Conservation (phyloP, 1,140 invertebrate species). For the Drosophila kikkawai region DNA sequence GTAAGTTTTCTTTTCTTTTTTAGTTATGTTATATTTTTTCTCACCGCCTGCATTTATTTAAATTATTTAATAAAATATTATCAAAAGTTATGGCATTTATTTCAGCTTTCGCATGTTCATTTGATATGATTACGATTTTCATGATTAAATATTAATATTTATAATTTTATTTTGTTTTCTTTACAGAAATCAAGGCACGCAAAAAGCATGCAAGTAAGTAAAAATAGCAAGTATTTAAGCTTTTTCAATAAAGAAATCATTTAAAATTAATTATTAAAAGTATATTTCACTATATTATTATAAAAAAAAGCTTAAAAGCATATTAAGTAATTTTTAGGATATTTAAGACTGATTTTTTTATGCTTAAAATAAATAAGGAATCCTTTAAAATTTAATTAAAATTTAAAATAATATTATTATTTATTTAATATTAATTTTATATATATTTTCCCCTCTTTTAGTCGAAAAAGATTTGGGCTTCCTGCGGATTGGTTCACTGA, state of each 20-base stretch:
- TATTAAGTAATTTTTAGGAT: too few species aligned
- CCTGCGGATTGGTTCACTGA: conserved; percentile 95
- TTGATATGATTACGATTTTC: conserved; percentile 3
- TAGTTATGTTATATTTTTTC: conserved; percentile 32
- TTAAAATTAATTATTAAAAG: not conserved
- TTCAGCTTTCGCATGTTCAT: conserved; percentile 45
- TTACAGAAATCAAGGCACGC: conserved; percentile 91
- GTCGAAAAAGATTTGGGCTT: conserved; percentile 94
- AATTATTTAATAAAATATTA: not conserved
- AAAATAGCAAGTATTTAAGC: accelerated
- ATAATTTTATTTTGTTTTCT: conserved; percentile 28
- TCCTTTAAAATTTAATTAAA: not conserved
- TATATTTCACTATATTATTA: too few species aligned
- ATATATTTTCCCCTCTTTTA: conserved; percentile 50
- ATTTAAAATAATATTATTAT: not conserved
- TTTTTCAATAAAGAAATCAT: not conserved
- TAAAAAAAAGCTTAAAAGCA: too few species aligned
- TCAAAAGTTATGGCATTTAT: conserved; percentile 30
- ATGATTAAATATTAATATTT: not conserved
- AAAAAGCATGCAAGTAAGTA: conserved; percentile 89
- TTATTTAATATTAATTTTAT: not conserved
- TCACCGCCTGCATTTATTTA: conserved; percentile 30
- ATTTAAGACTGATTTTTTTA: too few species aligned
- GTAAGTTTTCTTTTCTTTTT: conserved; percentile 61
- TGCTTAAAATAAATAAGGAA: too few species aligned